Conservation (phyloP, 2,113 vertebrate species). For the Lophius piscatorius region DNA sequence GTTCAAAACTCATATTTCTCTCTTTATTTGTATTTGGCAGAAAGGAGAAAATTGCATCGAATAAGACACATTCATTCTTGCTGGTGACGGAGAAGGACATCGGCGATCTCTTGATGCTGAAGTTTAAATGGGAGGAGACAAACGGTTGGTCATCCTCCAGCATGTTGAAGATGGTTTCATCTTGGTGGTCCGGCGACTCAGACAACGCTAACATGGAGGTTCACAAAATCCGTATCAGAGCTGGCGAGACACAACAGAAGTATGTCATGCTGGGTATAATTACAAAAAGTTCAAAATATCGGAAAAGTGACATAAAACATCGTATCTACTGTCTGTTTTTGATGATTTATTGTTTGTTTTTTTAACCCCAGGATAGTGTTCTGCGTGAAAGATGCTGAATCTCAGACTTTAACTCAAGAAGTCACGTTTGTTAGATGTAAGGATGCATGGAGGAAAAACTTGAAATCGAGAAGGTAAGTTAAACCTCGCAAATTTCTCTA, state of each 20-base stretch:
- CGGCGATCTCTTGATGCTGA: conserved; percentile 79
- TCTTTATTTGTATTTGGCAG: conserved; percentile 43
- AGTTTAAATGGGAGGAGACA: conserved; percentile 75
- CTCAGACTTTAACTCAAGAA: conserved; percentile 49
- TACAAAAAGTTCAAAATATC: too few relatives aligned
- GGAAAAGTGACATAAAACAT: too few relatives aligned
- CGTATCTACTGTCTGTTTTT: too few relatives aligned
- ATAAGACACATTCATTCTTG: conserved; percentile 79
- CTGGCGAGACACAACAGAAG: conserved; percentile 81
- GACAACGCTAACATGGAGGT: conserved; percentile 54
- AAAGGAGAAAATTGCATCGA: conserved; percentile 71
- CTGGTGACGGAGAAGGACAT: conserved; percentile 80
- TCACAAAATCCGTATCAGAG: conserved; percentile 77
- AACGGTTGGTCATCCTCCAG: conserved; percentile 69
- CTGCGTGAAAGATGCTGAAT: conserved; percentile 69
- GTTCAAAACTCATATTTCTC: not conserved
- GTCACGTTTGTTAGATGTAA: conserved; percentile 79
- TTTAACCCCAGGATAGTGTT: conserved; percentile 69
- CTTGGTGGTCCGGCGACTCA: conserved; percentile 75
- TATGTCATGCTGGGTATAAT: conserved; percentile 43
- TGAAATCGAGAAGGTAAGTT: conserved; percentile 62
- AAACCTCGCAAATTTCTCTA: not conserved
- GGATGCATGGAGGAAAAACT: conserved; percentile 57
- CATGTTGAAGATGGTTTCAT: conserved; percentile 70
- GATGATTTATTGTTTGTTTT: not conserved